Conservation (phyloP, 2,888 invertebrate genomes). For the Chloroclystis v-ata region DNA sequence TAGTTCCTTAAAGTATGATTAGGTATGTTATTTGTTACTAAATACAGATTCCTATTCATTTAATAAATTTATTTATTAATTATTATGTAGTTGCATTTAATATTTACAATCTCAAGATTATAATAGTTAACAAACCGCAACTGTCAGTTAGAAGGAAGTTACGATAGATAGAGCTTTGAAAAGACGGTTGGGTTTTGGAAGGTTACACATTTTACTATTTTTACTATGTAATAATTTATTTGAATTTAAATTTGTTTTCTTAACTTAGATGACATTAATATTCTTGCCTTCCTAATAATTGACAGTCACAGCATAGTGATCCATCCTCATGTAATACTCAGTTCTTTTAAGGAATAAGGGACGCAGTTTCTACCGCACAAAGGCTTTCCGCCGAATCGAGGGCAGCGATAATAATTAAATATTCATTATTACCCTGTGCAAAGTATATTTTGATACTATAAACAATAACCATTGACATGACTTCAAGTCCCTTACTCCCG, state of each 20-base stretch:
- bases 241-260: neutral
- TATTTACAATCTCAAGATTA: slow-evolving; percentile 67
- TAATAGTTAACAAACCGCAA: slow-evolving; percentile 54
- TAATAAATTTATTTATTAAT: slow-evolving; percentile 58
- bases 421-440: slow-evolving; percentile 74
- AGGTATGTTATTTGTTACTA: slow-evolving; percentile 70
- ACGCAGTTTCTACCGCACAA: slow-evolving; percentile 55
- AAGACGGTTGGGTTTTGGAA: too few relatives aligned
- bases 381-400: slow-evolving; percentile 34
- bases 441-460: slow-evolving; percentile 63
- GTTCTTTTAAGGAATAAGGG: slow-evolving; percentile 73
- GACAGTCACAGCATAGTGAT: slow-evolving; percentile 61
- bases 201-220: neutral
- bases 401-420: slow-evolving; percentile 49
- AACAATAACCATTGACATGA: slow-evolving; percentile 65
- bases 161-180: too few relatives aligned
- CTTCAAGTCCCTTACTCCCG: slow-evolving; percentile 68
- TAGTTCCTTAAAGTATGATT: slow-evolving; percentile 72
- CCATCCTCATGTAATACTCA: slow-evolving; percentile 59
- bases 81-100: slow-evolving; percentile 65
- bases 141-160: slow-evolving; percentile 56
- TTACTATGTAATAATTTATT: too few relatives aligned
- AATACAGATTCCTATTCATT: slow-evolving; percentile 69
- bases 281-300: slow-evolving; percentile 45
- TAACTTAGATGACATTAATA: neutral